Evolutionary conservation across 2,113 vertebrate species (phyloP).

Genomic region (Sterrhoptilus dennistouni): DNA sequence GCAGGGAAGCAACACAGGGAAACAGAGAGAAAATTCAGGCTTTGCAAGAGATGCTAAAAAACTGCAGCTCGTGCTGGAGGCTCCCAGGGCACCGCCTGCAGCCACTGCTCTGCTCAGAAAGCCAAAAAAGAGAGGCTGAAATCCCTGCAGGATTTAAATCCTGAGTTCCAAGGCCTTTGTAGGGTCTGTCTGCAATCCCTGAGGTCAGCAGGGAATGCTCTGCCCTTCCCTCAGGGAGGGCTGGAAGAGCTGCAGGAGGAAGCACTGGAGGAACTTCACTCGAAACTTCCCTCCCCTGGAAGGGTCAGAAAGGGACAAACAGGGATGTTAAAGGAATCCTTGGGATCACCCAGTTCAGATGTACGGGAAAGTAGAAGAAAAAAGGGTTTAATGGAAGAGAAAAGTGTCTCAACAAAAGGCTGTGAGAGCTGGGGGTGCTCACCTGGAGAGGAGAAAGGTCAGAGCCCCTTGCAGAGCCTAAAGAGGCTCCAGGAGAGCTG

Average conservation of each 20-base stretch:
- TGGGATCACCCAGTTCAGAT: background rate
- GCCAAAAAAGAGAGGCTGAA: background rate
- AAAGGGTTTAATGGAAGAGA: background rate
- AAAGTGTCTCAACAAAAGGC: background rate
- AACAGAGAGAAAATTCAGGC: background rate
- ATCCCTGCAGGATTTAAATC: background rate
- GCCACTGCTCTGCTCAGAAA: background rate
- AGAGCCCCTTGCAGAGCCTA: background rate
- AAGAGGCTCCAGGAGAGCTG: background rate
- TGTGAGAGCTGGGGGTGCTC: background rate
- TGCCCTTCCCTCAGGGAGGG: background rate
- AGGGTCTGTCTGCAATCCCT: background rate
- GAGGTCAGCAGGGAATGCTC: background rate
- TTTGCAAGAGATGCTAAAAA: background rate
- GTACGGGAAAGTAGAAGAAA: background rate
- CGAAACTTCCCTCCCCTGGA: background rate
- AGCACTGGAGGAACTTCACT: rapidly evolving
- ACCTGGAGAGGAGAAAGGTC: background rate
- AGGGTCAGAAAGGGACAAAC: background rate
- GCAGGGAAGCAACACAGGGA: background rate
- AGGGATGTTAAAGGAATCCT: background rate
- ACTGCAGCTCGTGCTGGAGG: background rate
- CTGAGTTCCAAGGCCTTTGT: background rate
- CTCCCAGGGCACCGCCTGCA: background rate
- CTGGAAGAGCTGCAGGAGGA: background rate